Conservation (phyloP, 2,113 vertebrate species). For the Laticauda laticaudata region DNA sequence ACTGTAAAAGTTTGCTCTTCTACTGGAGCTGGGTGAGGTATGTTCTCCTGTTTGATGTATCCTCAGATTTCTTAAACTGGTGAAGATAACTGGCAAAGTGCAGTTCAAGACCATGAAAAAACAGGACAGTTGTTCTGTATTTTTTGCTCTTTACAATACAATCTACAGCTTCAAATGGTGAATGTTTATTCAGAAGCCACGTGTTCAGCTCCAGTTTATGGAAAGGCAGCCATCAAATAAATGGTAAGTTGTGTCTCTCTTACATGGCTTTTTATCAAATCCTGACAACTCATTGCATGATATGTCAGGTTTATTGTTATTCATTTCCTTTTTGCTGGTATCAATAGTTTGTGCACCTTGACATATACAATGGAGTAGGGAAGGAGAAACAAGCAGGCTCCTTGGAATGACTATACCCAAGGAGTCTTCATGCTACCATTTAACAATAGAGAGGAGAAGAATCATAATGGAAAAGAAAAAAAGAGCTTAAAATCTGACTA, state of each 20-base stretch:
- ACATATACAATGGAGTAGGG: neutral
- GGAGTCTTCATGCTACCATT: neutral
- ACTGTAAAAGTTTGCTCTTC: neutral
- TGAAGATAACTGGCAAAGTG: neutral
- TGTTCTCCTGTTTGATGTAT: neutral
- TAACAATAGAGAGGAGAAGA: neutral
- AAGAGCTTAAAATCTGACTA: neutral
- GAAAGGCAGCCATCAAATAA: neutral
- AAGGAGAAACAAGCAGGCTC: neutral
- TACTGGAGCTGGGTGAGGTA: neutral
- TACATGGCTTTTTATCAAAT: neutral
- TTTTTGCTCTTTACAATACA: neutral
- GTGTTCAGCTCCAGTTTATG: neutral
- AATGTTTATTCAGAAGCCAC: neutral
- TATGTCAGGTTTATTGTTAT: neutral
- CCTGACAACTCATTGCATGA: neutral
- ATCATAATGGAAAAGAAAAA: neutral
- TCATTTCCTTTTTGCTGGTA: neutral
- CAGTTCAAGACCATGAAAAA: neutral
- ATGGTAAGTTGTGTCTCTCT: neutral
- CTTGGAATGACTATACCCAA: neutral
- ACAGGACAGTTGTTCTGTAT: neutral
- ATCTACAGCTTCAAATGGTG: neutral
- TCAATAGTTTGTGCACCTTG: neutral
- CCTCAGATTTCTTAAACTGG: neutral